Evolutionary conservation across 2,797 vertebrate species (phyloP).

Genomic region (Chelmon rostratus): DNA sequence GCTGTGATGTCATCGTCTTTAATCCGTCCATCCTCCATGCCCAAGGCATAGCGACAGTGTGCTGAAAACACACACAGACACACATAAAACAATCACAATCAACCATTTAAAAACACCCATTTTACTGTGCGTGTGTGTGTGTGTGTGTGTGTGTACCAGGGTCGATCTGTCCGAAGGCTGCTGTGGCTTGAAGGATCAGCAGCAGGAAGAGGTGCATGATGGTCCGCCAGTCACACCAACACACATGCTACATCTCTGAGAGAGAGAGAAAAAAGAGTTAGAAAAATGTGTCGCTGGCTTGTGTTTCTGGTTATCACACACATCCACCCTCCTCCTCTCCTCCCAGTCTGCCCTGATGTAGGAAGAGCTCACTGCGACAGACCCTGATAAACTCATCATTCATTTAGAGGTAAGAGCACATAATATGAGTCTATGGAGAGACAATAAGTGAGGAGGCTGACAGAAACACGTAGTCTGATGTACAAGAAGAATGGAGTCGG

Average conservation of each 20-base stretch:
- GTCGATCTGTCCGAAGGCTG: constrained; percentile 88
- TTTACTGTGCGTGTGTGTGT: constrained; percentile 32
- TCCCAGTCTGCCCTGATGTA: too few species aligned
- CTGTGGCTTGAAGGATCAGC: constrained; percentile 86
- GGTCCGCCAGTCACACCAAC: constrained; percentile 80
- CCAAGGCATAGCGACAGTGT: constrained; percentile 92
- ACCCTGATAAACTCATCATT: not conserved
- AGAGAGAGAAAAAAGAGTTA: constrained; percentile 21
- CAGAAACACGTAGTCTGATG: not conserved
- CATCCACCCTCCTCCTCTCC: too few species aligned
- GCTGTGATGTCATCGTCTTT: constrained; percentile 91
- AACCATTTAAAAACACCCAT: not conserved
- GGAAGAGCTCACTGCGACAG: not conserved
- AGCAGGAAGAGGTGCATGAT: constrained; percentile 93
- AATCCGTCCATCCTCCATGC: constrained; percentile 93
- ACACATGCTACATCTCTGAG: constrained; percentile 86
- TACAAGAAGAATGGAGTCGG: not conserved
- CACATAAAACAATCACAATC: not conserved
- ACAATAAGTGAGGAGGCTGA: not conserved
- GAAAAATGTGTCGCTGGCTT: too few species aligned
- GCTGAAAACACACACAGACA: constrained; percentile 73
- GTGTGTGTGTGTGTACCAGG: constrained; percentile 81
- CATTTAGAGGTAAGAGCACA: not conserved
- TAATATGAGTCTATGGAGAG: not conserved
- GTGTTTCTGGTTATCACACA: too few species aligned